Conservation (phyloP, 2,797 vertebrate species). For the Borostomias antarcticus region DNA sequence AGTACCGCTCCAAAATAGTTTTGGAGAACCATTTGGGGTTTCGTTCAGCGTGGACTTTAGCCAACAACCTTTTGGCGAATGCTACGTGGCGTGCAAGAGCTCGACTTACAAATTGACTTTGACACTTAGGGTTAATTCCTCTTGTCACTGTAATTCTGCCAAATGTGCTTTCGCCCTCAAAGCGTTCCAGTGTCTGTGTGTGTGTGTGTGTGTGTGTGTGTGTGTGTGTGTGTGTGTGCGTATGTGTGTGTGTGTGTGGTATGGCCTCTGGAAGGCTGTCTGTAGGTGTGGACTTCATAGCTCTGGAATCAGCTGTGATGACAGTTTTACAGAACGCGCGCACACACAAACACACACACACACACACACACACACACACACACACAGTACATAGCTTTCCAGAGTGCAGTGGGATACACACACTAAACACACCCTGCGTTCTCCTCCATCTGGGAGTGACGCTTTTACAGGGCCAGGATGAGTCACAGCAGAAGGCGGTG, state of each 20-base stretch:
- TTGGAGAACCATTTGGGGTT: constrained; percentile 33
- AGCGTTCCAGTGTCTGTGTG: constrained; percentile 57
- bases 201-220: constrained; percentile 15
- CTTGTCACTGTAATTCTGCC: constrained; percentile 66
- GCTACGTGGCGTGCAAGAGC: constrained; percentile 33
- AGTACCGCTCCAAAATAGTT: too few relatives aligned
- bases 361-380: constrained; percentile 21
- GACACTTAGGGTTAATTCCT: constrained; percentile 66
- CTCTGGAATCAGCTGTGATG: constrained; percentile 54
- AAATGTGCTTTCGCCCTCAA: constrained; percentile 56
- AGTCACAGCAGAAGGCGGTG: constrained; percentile 44
- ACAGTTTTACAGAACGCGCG: constrained; percentile 57
- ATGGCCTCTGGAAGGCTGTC: too few relatives aligned
- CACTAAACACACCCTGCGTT: constrained; percentile 15
- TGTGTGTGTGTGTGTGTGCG: constrained; percentile 42
- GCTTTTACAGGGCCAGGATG: constrained; percentile 41
- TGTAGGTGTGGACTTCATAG: constrained; percentile 33
- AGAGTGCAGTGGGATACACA: constrained; percentile 56
- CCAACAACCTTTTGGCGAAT: constrained; percentile 50
- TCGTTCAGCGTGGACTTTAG: constrained; percentile 42
- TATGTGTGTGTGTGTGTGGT: constrained; percentile 15
- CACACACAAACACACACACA: constrained; percentile 18
- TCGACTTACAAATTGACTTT: constrained; percentile 57
- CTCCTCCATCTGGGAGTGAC: constrained; percentile 40
- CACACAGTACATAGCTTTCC: constrained; percentile 34